Evolutionary conservation across 2,888 invertebrate genomes (phyloP).

Genomic region (Phortica magna): DNA sequence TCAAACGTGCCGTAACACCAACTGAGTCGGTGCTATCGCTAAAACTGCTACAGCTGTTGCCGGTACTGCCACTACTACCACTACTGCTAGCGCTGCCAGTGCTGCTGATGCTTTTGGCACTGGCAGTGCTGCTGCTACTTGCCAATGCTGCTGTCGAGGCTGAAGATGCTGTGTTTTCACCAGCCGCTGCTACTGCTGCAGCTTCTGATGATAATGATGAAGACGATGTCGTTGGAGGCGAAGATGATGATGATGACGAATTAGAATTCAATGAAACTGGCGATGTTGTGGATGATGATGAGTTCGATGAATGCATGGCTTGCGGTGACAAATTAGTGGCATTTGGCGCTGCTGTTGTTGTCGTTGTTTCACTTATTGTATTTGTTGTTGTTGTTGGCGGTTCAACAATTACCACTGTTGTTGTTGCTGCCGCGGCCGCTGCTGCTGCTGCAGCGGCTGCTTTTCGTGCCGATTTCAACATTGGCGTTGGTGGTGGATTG

Average conservation of each 20-base stretch:
- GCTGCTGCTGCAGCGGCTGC: conserved; percentile 62
- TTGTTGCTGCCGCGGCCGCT: conserved; percentile 52
- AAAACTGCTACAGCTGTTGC: conserved; percentile 34
- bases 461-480: conserved; percentile 60
- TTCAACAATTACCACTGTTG: conserved; percentile 62
- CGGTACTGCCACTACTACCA: conserved; percentile 11
- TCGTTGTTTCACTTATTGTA: conserved; percentile 37
- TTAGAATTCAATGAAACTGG: conserved; percentile 54
- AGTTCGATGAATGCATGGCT: conserved; percentile 52
- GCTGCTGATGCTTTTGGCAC: conserved; percentile 18
- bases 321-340: conserved; percentile 46
- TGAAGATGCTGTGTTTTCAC: conserved; percentile 3
- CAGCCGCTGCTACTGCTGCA: conserved; percentile 41
- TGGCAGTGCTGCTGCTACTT: not conserved
- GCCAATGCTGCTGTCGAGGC: not conserved
- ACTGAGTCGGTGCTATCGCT: conserved; percentile 28
- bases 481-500: conserved; percentile 71
- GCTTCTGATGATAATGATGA: conserved; percentile 50
- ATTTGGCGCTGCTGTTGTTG: conserved; percentile 50
- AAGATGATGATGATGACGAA: conserved; percentile 50
- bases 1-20: not conserved
- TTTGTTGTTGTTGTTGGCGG: conserved; percentile 43
- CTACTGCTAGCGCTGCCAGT: conserved; percentile 35
- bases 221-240: conserved; percentile 48
- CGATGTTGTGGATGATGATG: conserved; percentile 56